Base-by-base conservation (phyloP, 1,140 invertebrate species). In the Drosophila melanica region DNA sequence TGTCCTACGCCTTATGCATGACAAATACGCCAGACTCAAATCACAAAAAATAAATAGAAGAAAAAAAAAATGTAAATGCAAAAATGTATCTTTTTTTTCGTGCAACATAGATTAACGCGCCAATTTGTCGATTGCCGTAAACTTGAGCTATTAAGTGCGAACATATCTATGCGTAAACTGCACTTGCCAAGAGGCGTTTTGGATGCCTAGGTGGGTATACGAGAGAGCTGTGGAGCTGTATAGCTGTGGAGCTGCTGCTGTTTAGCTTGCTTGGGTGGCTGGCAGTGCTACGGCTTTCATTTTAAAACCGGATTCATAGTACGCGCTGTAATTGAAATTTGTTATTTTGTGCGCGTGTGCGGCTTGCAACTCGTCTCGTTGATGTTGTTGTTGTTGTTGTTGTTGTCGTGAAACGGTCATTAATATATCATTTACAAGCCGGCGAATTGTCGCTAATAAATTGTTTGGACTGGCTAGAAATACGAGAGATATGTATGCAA, bases 61-160 rank as follows among this genome's bases (percentile, higher is more conserved):
- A 16, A 41, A 35, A 54, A 5, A 10, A 11, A 27, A 16, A 11
- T 9, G 7, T 12, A 14, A n/a, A 10, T 14, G 9, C 7, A 45
- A 37, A 69, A 44, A 55, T 30, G 10, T 47, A 30, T 63, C 39
- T 41, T 33, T 55, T 44, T 44, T 37, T 20, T 64, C 33, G 37
- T 45, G 47, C 53, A 57, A 44, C 62, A 64, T 55, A 85, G 77
- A 89, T 89, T 89, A 89, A 75, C 75, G 60, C 66, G 72, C 59
- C 84, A 89, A 89, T 89, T 89, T 89, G 84, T 89, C 84, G 84
- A 77, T 87, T 75, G 77, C 84, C 81, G 74, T 89, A 89, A 89
- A 89, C 84, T 89, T 89, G 84, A 89, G 84, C 85, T 89, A 89
- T 89, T 89, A 89, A 89, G 84, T 89, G 84, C 85, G 84, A 89